These are phyloP conservation scores for Danio choprae DNA, from an alignment of 2,797 vertebrate species.

Conservation along the genomic window DNA sequence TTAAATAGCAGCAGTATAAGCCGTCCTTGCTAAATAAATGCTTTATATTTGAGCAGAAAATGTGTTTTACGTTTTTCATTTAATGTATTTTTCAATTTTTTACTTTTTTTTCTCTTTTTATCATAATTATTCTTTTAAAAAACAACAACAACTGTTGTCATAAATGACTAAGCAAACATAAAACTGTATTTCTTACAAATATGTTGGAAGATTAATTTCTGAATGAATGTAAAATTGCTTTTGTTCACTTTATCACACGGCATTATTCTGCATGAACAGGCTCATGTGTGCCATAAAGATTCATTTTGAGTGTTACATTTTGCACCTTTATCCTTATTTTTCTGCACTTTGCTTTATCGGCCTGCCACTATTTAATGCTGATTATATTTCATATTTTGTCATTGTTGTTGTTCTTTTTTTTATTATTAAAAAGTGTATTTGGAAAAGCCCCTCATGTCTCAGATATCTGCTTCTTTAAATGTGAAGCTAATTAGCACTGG, in stretches of 20 bases:
- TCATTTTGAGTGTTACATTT: not conserved
- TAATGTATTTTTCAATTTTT: not conserved
- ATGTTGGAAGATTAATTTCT: not conserved
- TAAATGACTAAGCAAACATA: not conserved
- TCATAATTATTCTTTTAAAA: too few relatives aligned
- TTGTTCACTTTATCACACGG: not conserved
- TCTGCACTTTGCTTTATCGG: not conserved
- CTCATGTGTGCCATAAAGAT: not conserved
- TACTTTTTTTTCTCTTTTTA: too few relatives aligned
- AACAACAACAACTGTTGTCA: too few relatives aligned
- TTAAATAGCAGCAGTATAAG: too few relatives aligned
- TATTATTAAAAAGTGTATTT: constrained; percentile 5
- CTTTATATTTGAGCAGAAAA: too few relatives aligned
- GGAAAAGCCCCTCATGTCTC: not conserved
- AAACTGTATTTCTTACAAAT: not conserved
- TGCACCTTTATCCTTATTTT: not conserved
- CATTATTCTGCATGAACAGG: not conserved
- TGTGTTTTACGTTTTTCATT: too few relatives aligned
- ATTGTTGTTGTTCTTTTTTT: not conserved
- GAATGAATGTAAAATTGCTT: not conserved
- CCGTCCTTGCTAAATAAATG: not conserved
- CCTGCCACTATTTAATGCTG: not conserved
- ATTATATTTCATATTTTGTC: not conserved
- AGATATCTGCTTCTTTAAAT: constrained; percentile 9
- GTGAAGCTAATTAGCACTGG: not conserved